Evolutionary conservation across 2,113 vertebrate genomes (phyloP), one percentile per base, ranked within the genome.

Genomic region (Lycocorax pyrrhopterus): DNA sequence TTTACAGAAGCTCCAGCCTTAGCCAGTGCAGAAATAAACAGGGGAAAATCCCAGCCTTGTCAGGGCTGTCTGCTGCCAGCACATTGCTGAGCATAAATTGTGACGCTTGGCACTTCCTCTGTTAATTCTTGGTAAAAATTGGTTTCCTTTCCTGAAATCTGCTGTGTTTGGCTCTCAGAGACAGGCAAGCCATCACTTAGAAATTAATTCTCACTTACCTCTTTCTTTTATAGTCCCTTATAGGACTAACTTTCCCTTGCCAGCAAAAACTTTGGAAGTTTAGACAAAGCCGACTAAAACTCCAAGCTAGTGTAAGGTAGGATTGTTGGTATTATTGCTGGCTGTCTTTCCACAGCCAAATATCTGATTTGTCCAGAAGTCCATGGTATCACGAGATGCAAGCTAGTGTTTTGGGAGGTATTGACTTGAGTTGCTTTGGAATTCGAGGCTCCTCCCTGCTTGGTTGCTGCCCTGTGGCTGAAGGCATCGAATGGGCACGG

Each of bases 111-210:
- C 30, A 58, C 80, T 96, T 94, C 89, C 92, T 88, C 76, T 83
- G 33, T 26, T 82, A 53, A 56, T n/a, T 84, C 77, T 79, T 63
- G 7, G 71, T 87, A 96, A 69, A 94, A 90, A 43, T 75, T 35
- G 63, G 82, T 97, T 96, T 96, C 89, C 49, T 93, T 94, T 97
- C 94, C 81, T 79, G 49, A 94, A 82, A 79, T 87, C 55, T 93
- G 58, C 46, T 30, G 16, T 41, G 15, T 22, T 85, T 71, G 35
- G 20, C 37, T 81, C 46, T 78, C 84, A 16, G n/a, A 82, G 47
- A 62, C 0, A 1, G 41, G 46, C 51, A 73, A 87, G 22, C n/a
- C 12, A 26, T 29, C 0, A 0, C 60, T 53, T 72, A 72, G 23
- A 35, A n/a, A 32, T 7, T 37, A 26, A 52, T 74, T 84, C 60